Percentiles rank a stretch among this genome's conserved stretches.
phyloP scores from a whole-genome alignment of 2,888 invertebrate genomes.

The Arge pagana region DNA sequence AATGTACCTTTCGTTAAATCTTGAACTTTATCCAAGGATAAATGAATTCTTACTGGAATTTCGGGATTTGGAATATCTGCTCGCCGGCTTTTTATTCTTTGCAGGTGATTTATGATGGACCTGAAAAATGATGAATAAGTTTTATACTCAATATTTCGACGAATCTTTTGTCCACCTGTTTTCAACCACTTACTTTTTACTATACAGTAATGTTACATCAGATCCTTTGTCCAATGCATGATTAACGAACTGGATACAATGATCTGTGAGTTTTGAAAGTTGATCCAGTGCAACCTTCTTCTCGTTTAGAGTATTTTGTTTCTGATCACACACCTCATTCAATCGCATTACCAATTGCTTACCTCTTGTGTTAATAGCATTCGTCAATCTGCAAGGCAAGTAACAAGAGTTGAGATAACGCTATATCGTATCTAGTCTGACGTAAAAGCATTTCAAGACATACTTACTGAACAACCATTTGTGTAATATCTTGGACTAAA shows the following conservation, averaged over 20 bases:
- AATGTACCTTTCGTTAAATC: constrained; percentile 81
- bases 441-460: constrained; percentile 1
- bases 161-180: no score
- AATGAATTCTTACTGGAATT: constrained; percentile 81
- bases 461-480: constrained; percentile 80
- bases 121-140: constrained; percentile 39
- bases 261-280: constrained; percentile 83
- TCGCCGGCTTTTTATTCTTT: constrained; percentile 79
- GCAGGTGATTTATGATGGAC: constrained; percentile 69
- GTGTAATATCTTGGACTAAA: constrained; percentile 84
- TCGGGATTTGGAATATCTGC: constrained; percentile 90
- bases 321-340: constrained; percentile 78
- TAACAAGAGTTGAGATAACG: neutral
- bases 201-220: constrained; percentile 82
- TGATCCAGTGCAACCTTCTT: constrained; percentile 83
- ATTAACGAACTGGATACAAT: constrained; percentile 84
- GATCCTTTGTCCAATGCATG: constrained; percentile 78
- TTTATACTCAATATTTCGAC: no score
- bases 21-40: constrained; percentile 79
- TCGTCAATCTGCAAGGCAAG: constrained; percentile 68
- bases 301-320: constrained; percentile 79
- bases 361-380: constrained; percentile 80
- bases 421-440: neutral
- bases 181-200: constrained; percentile 70
- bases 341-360: constrained; percentile 81